Conservation (phyloP, 2,113 vertebrate species). For the Tragelaphus scriptus region DNA sequence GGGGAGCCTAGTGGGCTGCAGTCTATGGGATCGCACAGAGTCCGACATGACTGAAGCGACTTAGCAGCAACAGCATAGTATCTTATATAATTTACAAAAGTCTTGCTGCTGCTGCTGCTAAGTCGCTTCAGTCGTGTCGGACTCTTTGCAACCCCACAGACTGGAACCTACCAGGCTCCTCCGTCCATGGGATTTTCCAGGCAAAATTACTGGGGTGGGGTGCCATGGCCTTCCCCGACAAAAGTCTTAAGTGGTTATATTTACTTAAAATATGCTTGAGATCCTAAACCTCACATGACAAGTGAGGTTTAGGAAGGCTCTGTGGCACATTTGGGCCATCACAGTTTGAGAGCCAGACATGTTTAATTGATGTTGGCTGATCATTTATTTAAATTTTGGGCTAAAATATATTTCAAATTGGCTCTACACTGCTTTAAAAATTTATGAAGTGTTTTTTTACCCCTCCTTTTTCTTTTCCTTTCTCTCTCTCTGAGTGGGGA, state of each 20-base stretch:
- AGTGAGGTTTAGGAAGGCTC: constrained; percentile 27
- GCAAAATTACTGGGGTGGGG: too few species aligned
- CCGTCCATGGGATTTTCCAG: too few species aligned
- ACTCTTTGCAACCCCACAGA: too few species aligned
- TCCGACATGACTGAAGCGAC: too few species aligned
- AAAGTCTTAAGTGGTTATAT: constrained; percentile 37
- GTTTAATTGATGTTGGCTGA: constrained; percentile 41
- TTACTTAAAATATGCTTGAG: constrained; percentile 42
- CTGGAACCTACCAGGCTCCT: too few species aligned
- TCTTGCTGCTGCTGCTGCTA: too few species aligned
- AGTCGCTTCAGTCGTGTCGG: too few species aligned
- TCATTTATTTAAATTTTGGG: constrained; percentile 66
- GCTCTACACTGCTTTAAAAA: constrained; percentile 30
- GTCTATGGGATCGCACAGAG: too few species aligned
- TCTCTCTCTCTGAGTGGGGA: constrained; percentile 44
- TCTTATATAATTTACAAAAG: constrained; percentile 36
- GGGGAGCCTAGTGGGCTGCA: too few species aligned
- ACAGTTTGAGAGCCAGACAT: constrained; percentile 27
- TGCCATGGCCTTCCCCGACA: neutral
- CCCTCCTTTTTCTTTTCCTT: neutral
- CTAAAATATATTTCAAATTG: constrained; percentile 57
- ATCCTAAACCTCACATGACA: constrained; percentile 49
- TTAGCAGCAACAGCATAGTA: neutral
- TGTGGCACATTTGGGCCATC: constrained; percentile 9
- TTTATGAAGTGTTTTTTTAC: neutral